Base-by-base conservation (phyloP, 1,140 invertebrate genomes). In the Campoletis sonorensis region DNA sequence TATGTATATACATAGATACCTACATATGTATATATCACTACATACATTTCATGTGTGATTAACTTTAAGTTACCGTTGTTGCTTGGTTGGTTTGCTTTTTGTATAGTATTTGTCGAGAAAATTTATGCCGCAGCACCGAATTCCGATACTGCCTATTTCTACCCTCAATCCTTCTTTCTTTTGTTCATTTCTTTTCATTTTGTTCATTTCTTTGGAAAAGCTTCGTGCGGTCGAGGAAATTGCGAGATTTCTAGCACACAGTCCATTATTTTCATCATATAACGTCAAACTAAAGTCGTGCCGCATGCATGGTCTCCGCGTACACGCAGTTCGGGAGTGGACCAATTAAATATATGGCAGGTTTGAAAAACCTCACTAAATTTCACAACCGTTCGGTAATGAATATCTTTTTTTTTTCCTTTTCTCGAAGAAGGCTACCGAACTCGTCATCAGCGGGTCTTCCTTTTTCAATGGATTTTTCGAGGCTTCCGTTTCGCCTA, bases 171-270 rank as follows among this genome's bases (percentile, higher is more conserved):
- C 33, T 80, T 18, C 75, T 40, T 13, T 45, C 40, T 23, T 73
- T 80, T 75, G 45, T 23, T n/a, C n/a, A n/a, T n/a, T n/a, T n/a
- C n/a, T n/a, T n/a, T n/a, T n/a, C n/a, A n/a, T n/a, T n/a, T n/a
- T 1, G 7, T 72, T 10, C 30, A n/a, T 30, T 89, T 92, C 90
- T 92, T 91, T 90, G 90, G 89, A 87, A 87, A 89, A 88, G 84
- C 84, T 80, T 83, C 82, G 70, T 85, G 79, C 84, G 82, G 71
- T 81, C 33, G 27, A 23, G 61, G 15, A 26, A 67, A 26, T 26
- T 67, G 61, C 54, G 54, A 58, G 54, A 45, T 45, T 58, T 54
- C 51, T n/a, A n/a, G 4, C 10, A 10, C 61, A 1, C 23, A 67
- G 23, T 67, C 13, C 11, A 10, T 58, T 26, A 27, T 49, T 54